These are phyloP conservation scores for Pampusana beccarii DNA, from an alignment of 2,113 vertebrate genomes.

Conservation along the genomic window DNA sequence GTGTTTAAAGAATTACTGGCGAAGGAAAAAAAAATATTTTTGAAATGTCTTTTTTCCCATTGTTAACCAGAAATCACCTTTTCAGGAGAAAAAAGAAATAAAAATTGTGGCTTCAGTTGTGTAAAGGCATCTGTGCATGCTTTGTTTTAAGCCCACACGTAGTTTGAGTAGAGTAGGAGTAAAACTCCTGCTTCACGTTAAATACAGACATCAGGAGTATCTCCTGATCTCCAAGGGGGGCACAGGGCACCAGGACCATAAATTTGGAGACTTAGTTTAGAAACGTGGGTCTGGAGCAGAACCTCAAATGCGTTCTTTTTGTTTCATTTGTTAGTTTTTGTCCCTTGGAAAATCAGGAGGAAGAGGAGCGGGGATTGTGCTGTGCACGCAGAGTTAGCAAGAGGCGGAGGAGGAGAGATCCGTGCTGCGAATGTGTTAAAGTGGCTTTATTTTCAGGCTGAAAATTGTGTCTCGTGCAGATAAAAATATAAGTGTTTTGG, in stretches of 20 bases:
- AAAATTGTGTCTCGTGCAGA: constrained; percentile 1
- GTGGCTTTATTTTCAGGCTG: constrained; percentile 17
- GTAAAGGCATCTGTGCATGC: neutral
- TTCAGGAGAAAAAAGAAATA: neutral
- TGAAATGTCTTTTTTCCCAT: neutral
- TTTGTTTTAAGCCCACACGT: neutral
- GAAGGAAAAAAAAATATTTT: neutral
- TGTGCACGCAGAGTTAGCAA: neutral
- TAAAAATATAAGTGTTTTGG: constrained; percentile 2
- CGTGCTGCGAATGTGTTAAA: constrained; percentile 8
- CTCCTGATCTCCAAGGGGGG: neutral
- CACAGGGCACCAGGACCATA: neutral
- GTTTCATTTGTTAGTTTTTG: neutral
- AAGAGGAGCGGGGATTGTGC: neutral
- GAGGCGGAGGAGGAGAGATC: constrained; percentile 3
- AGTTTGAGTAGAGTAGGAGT: neutral
- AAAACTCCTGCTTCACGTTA: neutral
- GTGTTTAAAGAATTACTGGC: neutral
- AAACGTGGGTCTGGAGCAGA: neutral
- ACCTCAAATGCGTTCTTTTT: neutral
- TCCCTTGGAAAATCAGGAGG: neutral
- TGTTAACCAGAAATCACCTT: neutral
- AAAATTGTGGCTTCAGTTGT: neutral
- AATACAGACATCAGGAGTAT: neutral
- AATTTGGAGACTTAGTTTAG: neutral